Conservation (phyloP, 2,797 vertebrate species). For the Cuniculus paca region DNA sequence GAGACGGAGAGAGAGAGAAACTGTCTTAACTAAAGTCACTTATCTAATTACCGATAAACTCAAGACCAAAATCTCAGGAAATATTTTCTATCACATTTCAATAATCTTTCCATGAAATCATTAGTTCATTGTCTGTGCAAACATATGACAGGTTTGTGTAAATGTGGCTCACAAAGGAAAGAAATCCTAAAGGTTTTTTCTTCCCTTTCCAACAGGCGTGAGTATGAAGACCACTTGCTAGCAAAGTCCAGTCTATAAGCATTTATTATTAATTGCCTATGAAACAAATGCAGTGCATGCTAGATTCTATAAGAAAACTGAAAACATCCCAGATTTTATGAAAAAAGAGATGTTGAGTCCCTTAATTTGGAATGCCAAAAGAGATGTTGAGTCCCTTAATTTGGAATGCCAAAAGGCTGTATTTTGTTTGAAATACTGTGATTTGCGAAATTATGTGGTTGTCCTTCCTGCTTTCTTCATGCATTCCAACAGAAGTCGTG, state of each 20-base stretch:
- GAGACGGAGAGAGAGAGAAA: neutral
- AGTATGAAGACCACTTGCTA: neutral
- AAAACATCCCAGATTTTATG: slow-evolving; percentile 56
- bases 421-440: slow-evolving; percentile 76
- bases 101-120: slow-evolving; percentile 27
- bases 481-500: slow-evolving; percentile 31
- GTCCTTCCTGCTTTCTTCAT: slow-evolving; percentile 41
- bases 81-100: neutral
- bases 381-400: slow-evolving; percentile 11
- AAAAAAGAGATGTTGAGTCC: slow-evolving; percentile 41
- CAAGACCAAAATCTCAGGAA: neutral
- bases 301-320: slow-evolving; percentile 7
- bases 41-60: neutral
- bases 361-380: slow-evolving; percentile 57
- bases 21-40: neutral
- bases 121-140: neutral
- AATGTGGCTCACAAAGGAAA: slow-evolving; percentile 15
- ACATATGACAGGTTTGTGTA: neutral
- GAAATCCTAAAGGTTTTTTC: neutral
- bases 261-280: slow-evolving; percentile 4
- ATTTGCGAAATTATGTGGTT: slow-evolving; percentile 69
- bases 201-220: neutral
- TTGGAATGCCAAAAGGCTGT: slow-evolving; percentile 65
- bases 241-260: neutral
- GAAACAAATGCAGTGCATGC: neutral